Conservation (phyloP, 2,797 vertebrate genomes). For the Hippopotamyrus pictus region DNA sequence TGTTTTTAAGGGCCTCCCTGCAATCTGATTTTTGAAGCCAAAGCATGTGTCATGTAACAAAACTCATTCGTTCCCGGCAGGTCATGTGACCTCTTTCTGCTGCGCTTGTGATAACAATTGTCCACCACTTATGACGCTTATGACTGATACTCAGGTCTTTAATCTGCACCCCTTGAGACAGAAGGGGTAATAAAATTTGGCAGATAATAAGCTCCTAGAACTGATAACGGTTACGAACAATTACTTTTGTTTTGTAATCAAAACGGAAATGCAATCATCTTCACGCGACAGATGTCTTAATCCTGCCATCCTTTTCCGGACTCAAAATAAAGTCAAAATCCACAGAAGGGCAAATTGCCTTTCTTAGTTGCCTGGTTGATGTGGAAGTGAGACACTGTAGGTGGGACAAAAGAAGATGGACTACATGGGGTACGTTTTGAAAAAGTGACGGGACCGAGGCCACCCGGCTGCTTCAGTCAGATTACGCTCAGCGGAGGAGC, state of each 20-base stretch:
- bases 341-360: conserved; percentile 48
- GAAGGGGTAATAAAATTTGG: not conserved
- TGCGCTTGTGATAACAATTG: not conserved
- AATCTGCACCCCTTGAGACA: not conserved
- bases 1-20: not conserved
- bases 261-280: not conserved
- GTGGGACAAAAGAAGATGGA: conserved; percentile 30
- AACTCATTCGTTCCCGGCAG: not conserved
- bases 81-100: not conserved
- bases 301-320: not conserved
- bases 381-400: conserved; percentile 37
- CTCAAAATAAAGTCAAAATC: conserved; percentile 43
- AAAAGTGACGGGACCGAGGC: conserved; percentile 19
- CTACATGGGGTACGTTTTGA: conserved; percentile 25
- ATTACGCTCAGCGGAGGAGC: not conserved
- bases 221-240: not conserved
- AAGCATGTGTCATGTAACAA: not conserved
- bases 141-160: not conserved
- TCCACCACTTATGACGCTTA: not conserved
- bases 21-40: not conserved
- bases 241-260: not conserved
- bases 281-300: not conserved
- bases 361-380: conserved; percentile 34
- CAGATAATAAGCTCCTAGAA: not conserved
- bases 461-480: not conserved